Percentiles rank a stretch among this genome's conserved stretches.
These are phyloP conservation scores for Mesorhabditis sp. DNA, from an alignment of 2,888 invertebrate genomes.

Conservation along the genomic window DNA sequence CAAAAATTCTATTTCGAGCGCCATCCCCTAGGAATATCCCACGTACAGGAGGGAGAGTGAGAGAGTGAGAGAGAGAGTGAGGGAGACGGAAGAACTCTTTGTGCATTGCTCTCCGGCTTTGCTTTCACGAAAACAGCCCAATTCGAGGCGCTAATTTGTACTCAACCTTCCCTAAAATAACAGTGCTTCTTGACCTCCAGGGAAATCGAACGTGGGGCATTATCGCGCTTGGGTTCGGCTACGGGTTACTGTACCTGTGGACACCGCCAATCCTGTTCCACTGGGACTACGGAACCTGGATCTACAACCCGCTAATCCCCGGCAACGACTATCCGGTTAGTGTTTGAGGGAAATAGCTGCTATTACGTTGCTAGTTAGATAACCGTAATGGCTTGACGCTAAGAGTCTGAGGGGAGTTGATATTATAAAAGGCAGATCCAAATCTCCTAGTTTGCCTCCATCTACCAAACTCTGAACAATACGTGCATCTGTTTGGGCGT, in stretches of 20 bases:
- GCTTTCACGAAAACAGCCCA: no score
- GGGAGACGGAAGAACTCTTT: no score
- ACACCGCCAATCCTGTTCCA: background rate
- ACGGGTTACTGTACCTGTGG: background rate
- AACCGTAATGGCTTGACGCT: no score
- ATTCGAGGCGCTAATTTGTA: no score
- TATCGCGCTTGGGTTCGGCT: background rate
- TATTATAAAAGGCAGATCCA: background rate
- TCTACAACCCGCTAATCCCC: constrained; percentile 6
- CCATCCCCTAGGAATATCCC: no score
- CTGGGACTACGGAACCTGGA: background rate
- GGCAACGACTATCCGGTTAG: background rate
- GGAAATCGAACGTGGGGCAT: background rate
- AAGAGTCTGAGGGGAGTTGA: no score
- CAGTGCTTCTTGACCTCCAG: background rate
- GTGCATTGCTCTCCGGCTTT: no score
- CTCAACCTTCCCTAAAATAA: no score
- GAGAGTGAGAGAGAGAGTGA: no score
- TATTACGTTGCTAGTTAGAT: background rate
- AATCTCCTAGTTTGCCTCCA: background rate
- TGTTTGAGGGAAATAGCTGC: background rate
- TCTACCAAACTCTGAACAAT: background rate
- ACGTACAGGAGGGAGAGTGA: no score
- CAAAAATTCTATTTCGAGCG: background rate
- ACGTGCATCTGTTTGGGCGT: background rate